phyloP scores from a whole-genome alignment of 2,113 vertebrate species.

The Epinephelus lanceolatus region DNA sequence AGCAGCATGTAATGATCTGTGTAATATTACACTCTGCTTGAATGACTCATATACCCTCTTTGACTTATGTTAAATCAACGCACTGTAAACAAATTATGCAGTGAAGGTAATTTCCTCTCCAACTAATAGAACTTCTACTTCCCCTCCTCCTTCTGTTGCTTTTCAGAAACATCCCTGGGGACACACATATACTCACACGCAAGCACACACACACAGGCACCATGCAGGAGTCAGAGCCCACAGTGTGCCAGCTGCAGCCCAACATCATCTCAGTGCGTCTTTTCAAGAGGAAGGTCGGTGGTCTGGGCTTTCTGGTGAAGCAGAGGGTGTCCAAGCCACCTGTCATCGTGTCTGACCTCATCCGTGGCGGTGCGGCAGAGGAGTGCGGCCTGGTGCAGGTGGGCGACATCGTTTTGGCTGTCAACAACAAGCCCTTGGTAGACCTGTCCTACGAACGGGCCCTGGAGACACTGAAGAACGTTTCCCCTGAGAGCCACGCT shows the following conservation, averaged over 20 bases:
- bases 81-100: slow-evolving; percentile 52
- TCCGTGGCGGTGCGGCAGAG: slow-evolving; percentile 94
- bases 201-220: slow-evolving; percentile 45
- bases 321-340: slow-evolving; percentile 94
- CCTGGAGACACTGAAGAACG: slow-evolving; percentile 92
- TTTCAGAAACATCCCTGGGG: slow-evolving; percentile 74
- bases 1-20: slow-evolving; percentile 30
- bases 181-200: slow-evolving; percentile 24
- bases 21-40: slow-evolving; percentile 40
- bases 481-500: slow-evolving; percentile 93
- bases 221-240: slow-evolving; percentile 93
- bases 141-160: slow-evolving; percentile 42
- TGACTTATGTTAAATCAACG: slow-evolving; percentile 50
- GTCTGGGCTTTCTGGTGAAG: slow-evolving; percentile 97
- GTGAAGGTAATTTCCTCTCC: slow-evolving; percentile 45
- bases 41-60: slow-evolving; percentile 40
- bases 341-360: slow-evolving; percentile 95
- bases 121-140: slow-evolving; percentile 55
- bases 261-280: slow-evolving; percentile 98
- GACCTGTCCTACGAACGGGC: slow-evolving; percentile 93
- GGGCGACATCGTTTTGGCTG: slow-evolving; percentile 95
- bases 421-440: slow-evolving; percentile 95
- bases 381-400: slow-evolving; percentile 97
- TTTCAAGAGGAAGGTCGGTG: slow-evolving; percentile 95
- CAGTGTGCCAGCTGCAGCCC: slow-evolving; percentile 96